Percentiles rank a stretch among this genome's conserved stretches.
phyloP scores from a whole-genome alignment of 2,113 vertebrate genomes.

The Melanerpes aurifrons region DNA sequence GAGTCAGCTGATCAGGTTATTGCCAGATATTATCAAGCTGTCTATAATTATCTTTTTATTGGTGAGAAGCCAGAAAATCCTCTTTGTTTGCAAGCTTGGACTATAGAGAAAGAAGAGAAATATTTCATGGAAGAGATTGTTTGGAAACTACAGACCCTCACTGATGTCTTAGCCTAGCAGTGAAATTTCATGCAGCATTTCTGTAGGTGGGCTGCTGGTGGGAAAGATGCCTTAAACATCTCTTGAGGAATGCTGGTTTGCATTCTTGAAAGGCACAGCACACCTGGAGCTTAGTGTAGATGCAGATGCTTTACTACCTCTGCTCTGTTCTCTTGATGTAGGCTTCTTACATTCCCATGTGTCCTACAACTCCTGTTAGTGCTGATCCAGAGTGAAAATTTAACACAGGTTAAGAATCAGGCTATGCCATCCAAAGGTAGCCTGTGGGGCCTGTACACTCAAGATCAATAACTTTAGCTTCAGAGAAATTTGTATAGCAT shows the following conservation, averaged over 20 bases:
- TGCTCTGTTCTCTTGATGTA: background rate
- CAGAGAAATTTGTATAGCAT: background rate
- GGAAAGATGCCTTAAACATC: background rate
- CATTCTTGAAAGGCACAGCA: background rate
- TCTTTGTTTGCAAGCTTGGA: constrained; percentile 59
- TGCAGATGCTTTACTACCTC: background rate
- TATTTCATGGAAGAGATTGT: constrained; percentile 39
- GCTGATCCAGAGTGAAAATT: background rate
- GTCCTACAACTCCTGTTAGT: background rate
- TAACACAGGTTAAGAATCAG: background rate
- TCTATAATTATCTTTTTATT: constrained; percentile 64
- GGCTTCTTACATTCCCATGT: background rate
- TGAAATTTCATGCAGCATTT: background rate
- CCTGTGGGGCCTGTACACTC: background rate
- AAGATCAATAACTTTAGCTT: background rate
- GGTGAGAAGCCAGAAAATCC: constrained; percentile 48
- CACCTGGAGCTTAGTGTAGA: background rate
- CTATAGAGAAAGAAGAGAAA: constrained; percentile 36
- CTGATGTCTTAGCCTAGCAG: constrained; percentile 14
- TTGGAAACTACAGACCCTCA: constrained; percentile 46
- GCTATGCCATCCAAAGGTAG: background rate
- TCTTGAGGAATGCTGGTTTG: constrained; percentile 8
- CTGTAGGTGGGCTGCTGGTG: background rate
- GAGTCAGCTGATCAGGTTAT: constrained; percentile 58
- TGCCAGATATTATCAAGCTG: constrained; percentile 60